A percentile compares a stretch with the other conserved stretches of the same genome.
phyloP scores from a whole-genome alignment of 2,797 vertebrate genomes.

The Vespertilio murinus region DNA sequence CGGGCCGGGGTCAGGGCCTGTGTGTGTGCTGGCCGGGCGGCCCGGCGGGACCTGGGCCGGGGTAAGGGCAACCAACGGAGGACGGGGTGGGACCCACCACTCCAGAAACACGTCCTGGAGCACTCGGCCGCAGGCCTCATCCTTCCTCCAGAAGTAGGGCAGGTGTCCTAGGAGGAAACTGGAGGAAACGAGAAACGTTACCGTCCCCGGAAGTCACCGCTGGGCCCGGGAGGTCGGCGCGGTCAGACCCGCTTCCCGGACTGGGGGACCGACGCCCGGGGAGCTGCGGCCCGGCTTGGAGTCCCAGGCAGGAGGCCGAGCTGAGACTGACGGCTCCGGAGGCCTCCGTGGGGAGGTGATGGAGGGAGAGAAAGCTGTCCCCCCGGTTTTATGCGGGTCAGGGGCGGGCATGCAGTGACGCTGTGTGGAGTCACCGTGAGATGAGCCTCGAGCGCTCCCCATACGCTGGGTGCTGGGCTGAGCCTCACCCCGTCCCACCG shows the following conservation, averaged over 20 bases:
- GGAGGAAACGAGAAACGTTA: conserved; percentile 59
- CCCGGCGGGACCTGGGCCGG: neutral
- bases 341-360: neutral
- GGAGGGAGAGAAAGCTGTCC: neutral
- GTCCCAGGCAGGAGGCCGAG: neutral
- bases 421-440: neutral
- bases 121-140: conserved; percentile 73
- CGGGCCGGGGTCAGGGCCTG: neutral
- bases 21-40: neutral
- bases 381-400: too few relatives aligned
- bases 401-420: neutral
- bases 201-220: neutral
- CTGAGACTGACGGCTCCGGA: neutral
- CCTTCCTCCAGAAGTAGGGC: conserved; percentile 78
- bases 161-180: conserved; percentile 87
- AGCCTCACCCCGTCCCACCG: neutral
- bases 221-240: fast-evolving
- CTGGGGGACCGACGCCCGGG: neutral
- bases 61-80: neutral
- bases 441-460: fast-evolving
- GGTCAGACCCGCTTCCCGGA: neutral
- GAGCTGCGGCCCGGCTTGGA: neutral
- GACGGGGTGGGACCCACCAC: conserved; percentile 82
- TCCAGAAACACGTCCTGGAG: conserved; percentile 81
- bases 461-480: fast-evolving